Evolutionary conservation across 2,888 invertebrate species (phyloP).

Genomic region (Atherix ibis): DNA sequence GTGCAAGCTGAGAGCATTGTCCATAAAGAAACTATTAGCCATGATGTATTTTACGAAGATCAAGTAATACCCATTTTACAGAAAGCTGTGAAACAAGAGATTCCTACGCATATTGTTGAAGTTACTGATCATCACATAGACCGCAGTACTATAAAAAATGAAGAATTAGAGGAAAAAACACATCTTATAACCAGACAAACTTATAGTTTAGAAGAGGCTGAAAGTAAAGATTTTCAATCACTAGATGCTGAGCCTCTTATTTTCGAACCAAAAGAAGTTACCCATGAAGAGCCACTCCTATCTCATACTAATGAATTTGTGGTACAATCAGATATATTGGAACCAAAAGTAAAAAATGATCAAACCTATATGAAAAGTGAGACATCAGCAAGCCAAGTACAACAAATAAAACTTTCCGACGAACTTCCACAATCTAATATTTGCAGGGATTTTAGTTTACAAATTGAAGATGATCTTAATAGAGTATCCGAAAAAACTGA

Average conservation of each 20-base stretch:
- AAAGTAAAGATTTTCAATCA: too few relatives aligned
- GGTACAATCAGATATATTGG: background rate
- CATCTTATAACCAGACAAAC: conserved; percentile 12
- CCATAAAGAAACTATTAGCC: background rate
- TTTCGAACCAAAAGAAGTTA: conserved; percentile 8
- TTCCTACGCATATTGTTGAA: conserved; percentile 14
- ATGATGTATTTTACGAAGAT: conserved; percentile 9
- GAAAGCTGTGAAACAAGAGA: conserved; percentile 12
- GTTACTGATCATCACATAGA: conserved; percentile 10
- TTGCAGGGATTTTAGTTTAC: background rate
- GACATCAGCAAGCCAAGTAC: too few relatives aligned
- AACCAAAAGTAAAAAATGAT: too few relatives aligned
- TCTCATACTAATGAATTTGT: too few relatives aligned
- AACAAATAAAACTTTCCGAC: conserved; percentile 1
- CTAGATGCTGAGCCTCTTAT: conserved; percentile 9
- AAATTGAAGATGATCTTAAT: background rate
- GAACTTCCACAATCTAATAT: background rate
- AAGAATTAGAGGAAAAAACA: conserved; percentile 8
- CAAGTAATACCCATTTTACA: conserved; percentile 8
- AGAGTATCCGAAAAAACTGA: conserved; percentile 11
- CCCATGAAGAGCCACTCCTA: background rate
- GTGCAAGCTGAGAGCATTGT: background rate
- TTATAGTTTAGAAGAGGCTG: conserved; percentile 13
- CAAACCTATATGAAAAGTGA: conserved; percentile 1
- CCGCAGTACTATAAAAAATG: conserved; percentile 9